Conservation (phyloP, 2,113 vertebrate species). For the Sceloporus undulatus region DNA sequence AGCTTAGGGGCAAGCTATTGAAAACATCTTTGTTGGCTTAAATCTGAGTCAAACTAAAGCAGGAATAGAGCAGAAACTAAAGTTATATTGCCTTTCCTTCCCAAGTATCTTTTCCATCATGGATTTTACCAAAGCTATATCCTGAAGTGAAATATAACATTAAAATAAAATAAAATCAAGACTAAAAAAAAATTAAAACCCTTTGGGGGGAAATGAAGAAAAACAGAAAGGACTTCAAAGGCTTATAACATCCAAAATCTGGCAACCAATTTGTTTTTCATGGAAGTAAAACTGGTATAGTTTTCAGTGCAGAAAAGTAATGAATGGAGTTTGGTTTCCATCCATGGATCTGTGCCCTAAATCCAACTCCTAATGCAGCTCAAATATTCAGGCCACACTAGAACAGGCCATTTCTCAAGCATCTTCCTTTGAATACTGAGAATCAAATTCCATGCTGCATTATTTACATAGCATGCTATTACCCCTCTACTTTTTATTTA, state of each 20-base stretch:
- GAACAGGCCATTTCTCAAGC: conserved; percentile 27
- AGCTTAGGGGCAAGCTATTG: conserved; percentile 9
- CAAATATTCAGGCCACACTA: conserved; percentile 60
- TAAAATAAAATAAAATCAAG: conserved; percentile 55
- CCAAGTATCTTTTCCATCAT: conserved; percentile 57
- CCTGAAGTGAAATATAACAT: conserved; percentile 70
- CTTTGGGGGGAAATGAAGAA: conserved; percentile 63
- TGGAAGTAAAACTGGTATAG: conserved; percentile 59
- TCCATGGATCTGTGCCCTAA: conserved; percentile 58
- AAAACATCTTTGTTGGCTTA: not conserved
- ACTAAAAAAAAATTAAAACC: conserved; percentile 62
- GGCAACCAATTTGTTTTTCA: conserved; percentile 67
- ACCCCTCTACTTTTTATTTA: not conserved
- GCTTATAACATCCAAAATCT: conserved; percentile 65
- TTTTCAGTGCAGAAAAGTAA: conserved; percentile 69
- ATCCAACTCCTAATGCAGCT: conserved; percentile 63
- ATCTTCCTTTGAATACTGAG: conserved; percentile 36
- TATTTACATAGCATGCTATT: not conserved
- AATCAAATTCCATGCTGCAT: not conserved
- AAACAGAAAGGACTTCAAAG: conserved; percentile 65
- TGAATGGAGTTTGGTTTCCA: conserved; percentile 61
- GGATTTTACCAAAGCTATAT: conserved; percentile 59
- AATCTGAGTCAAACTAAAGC: conserved; percentile 8
- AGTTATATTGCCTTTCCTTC: conserved; percentile 56
- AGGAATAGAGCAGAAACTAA: conserved; percentile 57